Evolutionary conservation across 1,140 invertebrate species (phyloP).

Genomic region (Stegodyphus mimosarum): DNA sequence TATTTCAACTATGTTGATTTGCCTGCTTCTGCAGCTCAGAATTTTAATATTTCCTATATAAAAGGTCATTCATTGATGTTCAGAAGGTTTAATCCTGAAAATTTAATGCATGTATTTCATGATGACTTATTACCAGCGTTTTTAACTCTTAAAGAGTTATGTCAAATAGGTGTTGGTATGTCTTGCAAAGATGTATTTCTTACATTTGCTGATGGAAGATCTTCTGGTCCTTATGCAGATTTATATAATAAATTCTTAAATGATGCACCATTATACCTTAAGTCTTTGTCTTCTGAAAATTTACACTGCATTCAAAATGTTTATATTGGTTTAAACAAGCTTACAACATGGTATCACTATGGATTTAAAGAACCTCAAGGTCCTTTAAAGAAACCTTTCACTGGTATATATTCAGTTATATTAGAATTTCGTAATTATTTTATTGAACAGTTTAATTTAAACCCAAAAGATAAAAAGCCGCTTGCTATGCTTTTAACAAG

Average conservation of each 20-base stretch:
- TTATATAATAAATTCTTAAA: slow-evolving; percentile 57
- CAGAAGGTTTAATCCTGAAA: slow-evolving; percentile 70
- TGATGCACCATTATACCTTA: slow-evolving; percentile 15
- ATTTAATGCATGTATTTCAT: slow-evolving; percentile 74
- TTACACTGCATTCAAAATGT: slow-evolving; percentile 69
- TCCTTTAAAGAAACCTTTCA: slow-evolving; percentile 64
- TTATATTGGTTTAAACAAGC: slow-evolving; percentile 68
- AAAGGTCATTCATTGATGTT: slow-evolving; percentile 7
- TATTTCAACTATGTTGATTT: slow-evolving; percentile 66
- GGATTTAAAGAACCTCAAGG: slow-evolving; percentile 71
- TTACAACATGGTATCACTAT: slow-evolving; percentile 72
- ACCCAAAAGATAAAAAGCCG: background rate
- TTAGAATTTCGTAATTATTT: slow-evolving; percentile 62
- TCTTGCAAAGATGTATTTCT: background rate
- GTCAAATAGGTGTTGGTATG: background rate
- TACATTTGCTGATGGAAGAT: slow-evolving; percentile 26
- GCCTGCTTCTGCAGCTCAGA: slow-evolving; percentile 45
- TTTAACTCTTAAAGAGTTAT: slow-evolving; percentile 67
- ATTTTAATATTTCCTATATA: slow-evolving; percentile 31
- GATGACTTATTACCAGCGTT: slow-evolving; percentile 72
- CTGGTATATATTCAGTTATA: slow-evolving; percentile 51
- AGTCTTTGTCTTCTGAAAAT: slow-evolving; percentile 30
- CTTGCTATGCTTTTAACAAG: slow-evolving; percentile 67
- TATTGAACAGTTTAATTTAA: slow-evolving; percentile 19
- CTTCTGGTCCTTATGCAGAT: slow-evolving; percentile 17